Evolutionary conservation across 2,888 invertebrate genomes (phyloP).

Genomic region (Scotopteryx bipunctaria): DNA sequence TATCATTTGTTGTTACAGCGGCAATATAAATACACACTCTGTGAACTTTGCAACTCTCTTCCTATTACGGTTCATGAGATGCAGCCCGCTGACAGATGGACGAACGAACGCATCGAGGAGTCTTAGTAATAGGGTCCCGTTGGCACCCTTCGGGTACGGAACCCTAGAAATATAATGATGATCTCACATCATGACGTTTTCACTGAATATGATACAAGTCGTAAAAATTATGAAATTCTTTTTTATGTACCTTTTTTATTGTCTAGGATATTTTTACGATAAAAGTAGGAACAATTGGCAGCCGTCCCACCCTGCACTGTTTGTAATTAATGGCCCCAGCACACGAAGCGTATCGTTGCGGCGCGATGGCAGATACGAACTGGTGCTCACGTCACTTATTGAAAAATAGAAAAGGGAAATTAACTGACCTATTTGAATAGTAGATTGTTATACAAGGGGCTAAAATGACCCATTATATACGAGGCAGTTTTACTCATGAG

Average conservation of each 20-base stretch:
- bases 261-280: conserved; percentile 19
- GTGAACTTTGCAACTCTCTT: too few species aligned
- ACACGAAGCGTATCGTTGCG: conserved; percentile 12
- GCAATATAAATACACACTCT: too few species aligned
- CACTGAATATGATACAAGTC: conserved; percentile 12
- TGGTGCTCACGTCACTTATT: conserved; percentile 3
- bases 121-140: too few species aligned
- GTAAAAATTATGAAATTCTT: conserved; percentile 17
- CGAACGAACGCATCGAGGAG: too few species aligned
- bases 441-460: too few species aligned
- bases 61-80: too few species aligned
- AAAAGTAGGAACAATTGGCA: conserved; percentile 21
- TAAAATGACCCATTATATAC: too few species aligned
- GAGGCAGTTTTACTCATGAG: too few species aligned
- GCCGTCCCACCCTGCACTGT: conserved; percentile 11
- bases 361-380: background rate
- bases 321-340: conserved; percentile 15
- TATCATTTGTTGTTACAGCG: too few species aligned
- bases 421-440: conserved; percentile 1
- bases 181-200: conserved; percentile 3
- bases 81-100: too few species aligned
- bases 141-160: too few species aligned
- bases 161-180: background rate
- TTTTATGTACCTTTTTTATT: conserved; percentile 17
- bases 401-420: conserved; percentile 1